Percentiles rank a stretch among this genome's conserved stretches.
Conservation (phyloP, 2,888 invertebrate genomes). For the Sussaba pulchella region DNA sequence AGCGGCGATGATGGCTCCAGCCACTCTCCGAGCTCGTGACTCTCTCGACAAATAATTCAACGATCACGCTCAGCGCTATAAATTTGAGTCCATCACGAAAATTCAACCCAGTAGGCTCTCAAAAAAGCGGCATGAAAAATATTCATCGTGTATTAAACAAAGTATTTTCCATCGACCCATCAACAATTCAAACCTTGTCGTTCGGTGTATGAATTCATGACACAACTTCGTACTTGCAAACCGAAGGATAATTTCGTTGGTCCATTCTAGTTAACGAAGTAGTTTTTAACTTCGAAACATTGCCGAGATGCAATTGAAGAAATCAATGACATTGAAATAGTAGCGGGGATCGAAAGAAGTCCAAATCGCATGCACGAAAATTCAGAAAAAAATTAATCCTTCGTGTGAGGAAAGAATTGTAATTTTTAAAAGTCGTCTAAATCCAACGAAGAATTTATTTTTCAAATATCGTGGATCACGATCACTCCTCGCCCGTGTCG, state of each 20-base stretch:
- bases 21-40: slow-evolving; percentile 55
- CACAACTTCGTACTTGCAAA: too few relatives aligned
- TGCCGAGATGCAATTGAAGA: too few relatives aligned
- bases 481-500: slow-evolving; percentile 26
- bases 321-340: too few relatives aligned
- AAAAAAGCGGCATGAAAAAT: slow-evolving; percentile 9
- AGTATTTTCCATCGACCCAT: neutral
- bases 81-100: slow-evolving; percentile 42
- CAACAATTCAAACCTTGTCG: too few relatives aligned
- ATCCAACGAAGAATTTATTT: neutral
- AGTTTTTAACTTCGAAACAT: too few relatives aligned
- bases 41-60: slow-evolving; percentile 58
- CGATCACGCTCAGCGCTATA: slow-evolving; percentile 45
- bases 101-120: neutral
- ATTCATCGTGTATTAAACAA: slow-evolving; percentile 20
- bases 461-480: slow-evolving; percentile 21
- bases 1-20: slow-evolving; percentile 48
- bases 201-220: too few relatives aligned
- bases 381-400: too few relatives aligned
- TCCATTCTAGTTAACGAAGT: too few relatives aligned
- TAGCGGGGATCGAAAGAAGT: too few relatives aligned
- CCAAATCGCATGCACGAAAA: too few relatives aligned
- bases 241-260: too few relatives aligned
- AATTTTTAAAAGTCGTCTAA: neutral
- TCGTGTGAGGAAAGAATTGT: neutral